phyloP scores from a whole-genome alignment of 2,797 vertebrate species.

The Mormyrops attenuatus region DNA sequence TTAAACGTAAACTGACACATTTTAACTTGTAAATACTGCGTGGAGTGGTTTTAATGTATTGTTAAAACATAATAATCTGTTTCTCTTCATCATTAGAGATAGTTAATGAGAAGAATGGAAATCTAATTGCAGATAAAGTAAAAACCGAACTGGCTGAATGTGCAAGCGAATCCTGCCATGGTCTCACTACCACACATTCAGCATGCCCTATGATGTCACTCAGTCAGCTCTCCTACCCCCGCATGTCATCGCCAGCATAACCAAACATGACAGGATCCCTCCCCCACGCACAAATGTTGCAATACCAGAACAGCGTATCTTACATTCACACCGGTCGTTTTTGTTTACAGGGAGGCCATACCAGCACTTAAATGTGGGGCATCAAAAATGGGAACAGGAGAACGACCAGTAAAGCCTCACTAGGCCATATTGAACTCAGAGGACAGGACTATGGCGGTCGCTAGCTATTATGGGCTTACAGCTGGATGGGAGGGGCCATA shows the following conservation, averaged over 20 bases:
- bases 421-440: neutral
- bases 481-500: slow-evolving; percentile 13
- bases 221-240: neutral
- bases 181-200: neutral
- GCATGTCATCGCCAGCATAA: neutral
- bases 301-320: neutral
- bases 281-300: neutral
- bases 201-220: neutral
- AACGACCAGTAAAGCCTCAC: neutral
- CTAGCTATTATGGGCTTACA: slow-evolving; percentile 45
- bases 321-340: neutral
- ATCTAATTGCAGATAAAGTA: neutral
- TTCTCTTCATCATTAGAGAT: neutral
- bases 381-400: neutral
- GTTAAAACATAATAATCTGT: neutral
- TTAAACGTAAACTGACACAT: neutral
- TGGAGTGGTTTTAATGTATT: slow-evolving; percentile 23
- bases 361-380: neutral
- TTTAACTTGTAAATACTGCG: neutral
- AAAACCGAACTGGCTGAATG: neutral
- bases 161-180: neutral
- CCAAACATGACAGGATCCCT: neutral
- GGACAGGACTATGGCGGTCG: slow-evolving; percentile 39
- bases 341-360: neutral
- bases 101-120: neutral